Evolutionary conservation across 2,113 vertebrate species (phyloP).

Genomic region (Hemiscyllium ocellatum): DNA sequence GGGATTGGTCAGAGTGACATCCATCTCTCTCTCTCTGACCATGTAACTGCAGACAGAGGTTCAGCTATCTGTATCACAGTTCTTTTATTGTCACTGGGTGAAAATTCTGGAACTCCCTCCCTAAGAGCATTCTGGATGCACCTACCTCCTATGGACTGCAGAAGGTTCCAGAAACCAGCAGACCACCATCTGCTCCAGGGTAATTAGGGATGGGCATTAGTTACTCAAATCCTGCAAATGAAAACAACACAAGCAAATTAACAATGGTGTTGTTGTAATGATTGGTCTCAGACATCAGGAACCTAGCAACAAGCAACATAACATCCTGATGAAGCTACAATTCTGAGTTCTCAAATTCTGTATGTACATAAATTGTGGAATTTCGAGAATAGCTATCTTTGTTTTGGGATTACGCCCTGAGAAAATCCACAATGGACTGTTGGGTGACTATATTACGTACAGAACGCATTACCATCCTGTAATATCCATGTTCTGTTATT

Average conservation of each 20-base stretch:
- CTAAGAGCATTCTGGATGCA: neutral
- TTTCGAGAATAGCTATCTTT: neutral
- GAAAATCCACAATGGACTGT: neutral
- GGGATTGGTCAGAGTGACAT: neutral
- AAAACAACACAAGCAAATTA: neutral
- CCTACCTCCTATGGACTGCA: neutral
- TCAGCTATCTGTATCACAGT: neutral
- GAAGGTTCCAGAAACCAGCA: neutral
- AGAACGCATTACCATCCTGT: neutral
- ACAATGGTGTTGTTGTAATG: neutral
- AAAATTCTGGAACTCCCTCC: neutral
- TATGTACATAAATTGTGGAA: neutral
- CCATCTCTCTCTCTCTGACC: neutral
- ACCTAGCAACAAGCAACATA: neutral
- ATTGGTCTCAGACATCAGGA: neutral
- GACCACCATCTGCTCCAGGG: no score
- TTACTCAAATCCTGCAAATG: neutral
- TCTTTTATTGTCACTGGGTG: no score
- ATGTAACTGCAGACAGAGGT: neutral
- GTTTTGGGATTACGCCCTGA: neutral
- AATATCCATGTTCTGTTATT: neutral
- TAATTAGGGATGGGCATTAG: neutral
- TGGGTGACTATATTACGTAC: neutral
- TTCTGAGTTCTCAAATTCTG: neutral
- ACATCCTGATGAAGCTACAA: neutral